Base-by-base conservation (phyloP, 2,113 vertebrate species). In the Hippoglossus stenolepis region DNA sequence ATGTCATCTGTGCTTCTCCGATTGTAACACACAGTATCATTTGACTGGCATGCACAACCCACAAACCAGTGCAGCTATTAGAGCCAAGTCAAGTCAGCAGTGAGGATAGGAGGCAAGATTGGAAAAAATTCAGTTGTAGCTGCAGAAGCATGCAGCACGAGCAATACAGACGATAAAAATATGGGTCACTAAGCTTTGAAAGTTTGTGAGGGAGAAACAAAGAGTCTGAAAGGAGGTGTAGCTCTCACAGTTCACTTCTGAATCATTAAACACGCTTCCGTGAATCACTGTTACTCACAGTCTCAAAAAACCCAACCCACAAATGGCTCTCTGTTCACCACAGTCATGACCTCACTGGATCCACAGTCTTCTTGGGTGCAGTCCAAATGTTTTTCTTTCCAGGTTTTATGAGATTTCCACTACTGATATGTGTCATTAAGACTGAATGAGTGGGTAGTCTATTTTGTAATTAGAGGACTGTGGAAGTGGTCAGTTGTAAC, bases 271-370 rank as follows among this genome's bases (percentile, higher is more conserved):
- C 73, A 69, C 4, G 9, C 75, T 63, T 77, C 73, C 35, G 59
- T 80, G 84, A 91, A 73, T 89, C 81, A 86, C 70, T 53, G 61
- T 84, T 85, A 89, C 75, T 92, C 91, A 88, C 80, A 80, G 79
- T 15, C 75, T 88, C 59, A 65, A 69, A 65, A 75, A 57, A 75
- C 77, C 64, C 58, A 86, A 45, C 75, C 85, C 78, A 85, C 78
- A 86, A 85, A 84, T 62, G 59, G 66, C 47, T 84, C 80, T 78
- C 24, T 80, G 80, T 87, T 82, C 57, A 75, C 82, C 77, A 73
- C 77, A 81, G 23, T 54, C 61, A 84, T 91, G 75, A 89, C 83
- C 70, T 91, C 89, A 87, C 73, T 61, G 57, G 53, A 85, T 73
- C 84, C 61, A 66, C 58, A 26, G 58, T 23, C 38, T 47, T 47